Conservation (phyloP, 2,888 invertebrate genomes). For the Hirtodrosophila alboralis region DNA sequence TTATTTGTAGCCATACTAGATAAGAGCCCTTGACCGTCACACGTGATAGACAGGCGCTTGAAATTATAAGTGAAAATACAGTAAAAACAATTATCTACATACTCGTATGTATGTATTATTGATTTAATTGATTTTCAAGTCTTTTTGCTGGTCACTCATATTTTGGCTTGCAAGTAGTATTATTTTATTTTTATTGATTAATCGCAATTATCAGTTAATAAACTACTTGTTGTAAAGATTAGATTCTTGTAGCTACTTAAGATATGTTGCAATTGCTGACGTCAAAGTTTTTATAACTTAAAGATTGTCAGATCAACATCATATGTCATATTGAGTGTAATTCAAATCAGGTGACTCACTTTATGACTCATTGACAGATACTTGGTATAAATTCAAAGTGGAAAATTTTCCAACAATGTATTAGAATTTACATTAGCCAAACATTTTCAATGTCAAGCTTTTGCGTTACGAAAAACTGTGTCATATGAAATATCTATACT, state of each 20-base stretch:
- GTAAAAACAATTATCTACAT: background rate
- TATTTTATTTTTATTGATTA: conserved; percentile 1
- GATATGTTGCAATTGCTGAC: too few species aligned
- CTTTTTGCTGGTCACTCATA: background rate
- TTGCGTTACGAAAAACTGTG: conserved; percentile 46
- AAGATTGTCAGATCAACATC: conserved; percentile 6
- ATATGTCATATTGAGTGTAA: conserved; percentile 1
- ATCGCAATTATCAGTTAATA: conserved; percentile 6
- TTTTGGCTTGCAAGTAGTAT: background rate
- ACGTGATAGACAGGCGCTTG: conserved; percentile 52
- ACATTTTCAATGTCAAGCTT: conserved; percentile 40
- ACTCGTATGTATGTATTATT: background rate
- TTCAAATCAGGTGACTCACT: conserved; percentile 12
- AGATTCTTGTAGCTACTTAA: background rate
- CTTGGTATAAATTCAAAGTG: background rate
- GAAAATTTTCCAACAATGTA: background rate
- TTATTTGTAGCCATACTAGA: conserved; percentile 32
- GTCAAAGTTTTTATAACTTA: too few species aligned
- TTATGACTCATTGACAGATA: conserved; percentile 16
- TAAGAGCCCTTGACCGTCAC: conserved; percentile 34
- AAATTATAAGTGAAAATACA: conserved; percentile 3
- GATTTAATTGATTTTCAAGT: conserved; percentile 2
- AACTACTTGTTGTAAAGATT: conserved; percentile 1
- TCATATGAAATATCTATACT: conserved; percentile 36
- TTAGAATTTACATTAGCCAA: conserved; percentile 18